Base-by-base conservation (phyloP, 2,797 vertebrate genomes). In the Chiroxiphia lanceolata region DNA sequence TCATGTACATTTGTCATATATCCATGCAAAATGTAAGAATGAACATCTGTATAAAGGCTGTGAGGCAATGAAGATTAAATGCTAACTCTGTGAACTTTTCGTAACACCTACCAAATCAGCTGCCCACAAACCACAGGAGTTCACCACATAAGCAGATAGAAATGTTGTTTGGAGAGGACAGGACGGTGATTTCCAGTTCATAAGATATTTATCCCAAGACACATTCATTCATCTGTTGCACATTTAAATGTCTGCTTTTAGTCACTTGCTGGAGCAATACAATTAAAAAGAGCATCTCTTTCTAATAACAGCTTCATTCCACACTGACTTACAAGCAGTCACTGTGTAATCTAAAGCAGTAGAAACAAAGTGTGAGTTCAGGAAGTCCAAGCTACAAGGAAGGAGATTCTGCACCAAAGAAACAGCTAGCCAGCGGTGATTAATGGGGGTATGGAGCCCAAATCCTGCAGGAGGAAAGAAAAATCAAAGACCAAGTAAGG, bases 221-320 rank as follows among this genome's bases (percentile, higher is more conserved):
- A 95, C 91, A 78, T 92, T 93, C 79, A 92, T 93, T 96, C 94
- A 97, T 95, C 94, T 97, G 95, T 89, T 96, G 87, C 54, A 88
- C 80, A 93, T 97, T 94, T 94, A 89, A 96, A 89, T 63, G 79
- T 90, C 91, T 94, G 65, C 47, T 86, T 96, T 97, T 90, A 94
- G 91, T 72, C 94, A 93, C 87, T 96, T 95, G 82, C 74, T 93
- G 63, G 51, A 97, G 79, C 69, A 83, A 93, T 79, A 56, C 54
- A 86, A 91, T 92, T 76, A 91, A 67, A 81, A 93, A 71, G 45
- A 94, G 79, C 87, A 92, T 95, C 84, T 94, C 92, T 90, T 97
- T 96, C 89, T 97, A 96, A 96, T 96, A 95, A 93, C 50, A 3
- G 45, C 36, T 92, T 93, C 72, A 93, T 95, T 95, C 87, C 75